Percentiles rank a stretch among this genome's conserved stretches.
Conservation (phyloP, 1,140 invertebrate species). For the Nebria ingens region DNA sequence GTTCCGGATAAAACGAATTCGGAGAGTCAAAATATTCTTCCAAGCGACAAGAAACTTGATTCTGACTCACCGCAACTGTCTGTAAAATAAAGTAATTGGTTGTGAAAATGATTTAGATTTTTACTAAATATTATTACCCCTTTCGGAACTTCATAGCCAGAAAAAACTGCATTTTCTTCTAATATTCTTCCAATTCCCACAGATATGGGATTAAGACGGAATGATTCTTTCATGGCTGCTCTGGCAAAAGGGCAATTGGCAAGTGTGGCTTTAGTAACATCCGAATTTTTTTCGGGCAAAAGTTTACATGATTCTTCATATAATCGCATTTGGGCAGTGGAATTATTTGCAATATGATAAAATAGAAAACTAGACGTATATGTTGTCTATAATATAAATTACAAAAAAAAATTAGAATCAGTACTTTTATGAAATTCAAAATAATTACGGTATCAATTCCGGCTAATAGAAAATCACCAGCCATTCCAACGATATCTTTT, state of each 20-base stretch:
- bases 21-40: constrained; percentile 60
- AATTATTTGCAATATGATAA: constrained; percentile 69
- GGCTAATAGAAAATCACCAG: constrained; percentile 72
- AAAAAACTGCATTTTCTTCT: constrained; percentile 62
- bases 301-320: constrained; percentile 51
- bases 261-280: constrained; percentile 48
- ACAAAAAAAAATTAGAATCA: constrained; percentile 4
- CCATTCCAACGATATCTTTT: constrained; percentile 70
- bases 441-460: constrained; percentile 72
- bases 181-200: constrained; percentile 70
- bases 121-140: constrained; percentile 54
- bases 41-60: constrained; percentile 64
- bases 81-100: constrained; percentile 37
- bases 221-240: constrained; percentile 73
- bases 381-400: constrained; percentile 61
- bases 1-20: constrained; percentile 59
- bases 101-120: no score
- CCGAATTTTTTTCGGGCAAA: constrained; percentile 38
- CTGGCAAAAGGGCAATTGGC: constrained; percentile 59
- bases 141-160: constrained; percentile 73
- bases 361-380: constrained; percentile 69
- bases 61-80: constrained; percentile 82
- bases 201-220: constrained; percentile 73
- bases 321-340: constrained; percentile 59
- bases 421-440: background rate